phyloP scores from a whole-genome alignment of 1,140 invertebrate species.

The Drosophila parabipectinata region DNA sequence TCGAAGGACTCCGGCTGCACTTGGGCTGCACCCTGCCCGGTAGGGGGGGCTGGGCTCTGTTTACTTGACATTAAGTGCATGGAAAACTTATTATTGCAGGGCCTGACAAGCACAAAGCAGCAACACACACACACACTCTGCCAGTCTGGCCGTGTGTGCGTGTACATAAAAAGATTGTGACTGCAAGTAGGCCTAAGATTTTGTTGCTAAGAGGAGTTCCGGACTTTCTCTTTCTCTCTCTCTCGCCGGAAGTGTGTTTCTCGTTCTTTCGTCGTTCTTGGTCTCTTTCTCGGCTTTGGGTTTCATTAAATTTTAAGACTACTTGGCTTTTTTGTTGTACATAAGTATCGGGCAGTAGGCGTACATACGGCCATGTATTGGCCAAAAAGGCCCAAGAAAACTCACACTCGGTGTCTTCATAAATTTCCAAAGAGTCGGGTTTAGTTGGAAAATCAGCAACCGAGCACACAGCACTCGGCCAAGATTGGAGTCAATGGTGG shows the following conservation, averaged over 20 bases:
- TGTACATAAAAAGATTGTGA: slow-evolving; percentile 50
- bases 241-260: slow-evolving; percentile 1
- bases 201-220: slow-evolving; percentile 42
- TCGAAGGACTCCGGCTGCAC: slow-evolving; percentile 32
- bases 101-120: slow-evolving; percentile 73
- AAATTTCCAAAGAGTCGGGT: slow-evolving; percentile 50
- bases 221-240: slow-evolving; percentile 21
- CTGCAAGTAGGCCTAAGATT: slow-evolving; percentile 48
- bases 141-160: slow-evolving; percentile 7
- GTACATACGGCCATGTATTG: slow-evolving; percentile 58
- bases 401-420: slow-evolving; percentile 64
- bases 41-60: slow-evolving; percentile 46
- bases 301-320: slow-evolving; percentile 81
- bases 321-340: slow-evolving; percentile 75
- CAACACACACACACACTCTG: slow-evolving; percentile 32
- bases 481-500: neutral
- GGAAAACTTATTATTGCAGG: slow-evolving; percentile 81
- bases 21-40: neutral
- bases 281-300: slow-evolving; percentile 34
- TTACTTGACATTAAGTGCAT: slow-evolving; percentile 81
- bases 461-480: slow-evolving; percentile 23
- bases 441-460: slow-evolving; percentile 30
- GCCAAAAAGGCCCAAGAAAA: slow-evolving; percentile 75
- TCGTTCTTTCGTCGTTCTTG: neutral
- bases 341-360: slow-evolving; percentile 24